Evolutionary conservation across 35 echinoderm and acorn worm genomes (phyloP).

Genomic region (Eucidaris tribuloides): DNA sequence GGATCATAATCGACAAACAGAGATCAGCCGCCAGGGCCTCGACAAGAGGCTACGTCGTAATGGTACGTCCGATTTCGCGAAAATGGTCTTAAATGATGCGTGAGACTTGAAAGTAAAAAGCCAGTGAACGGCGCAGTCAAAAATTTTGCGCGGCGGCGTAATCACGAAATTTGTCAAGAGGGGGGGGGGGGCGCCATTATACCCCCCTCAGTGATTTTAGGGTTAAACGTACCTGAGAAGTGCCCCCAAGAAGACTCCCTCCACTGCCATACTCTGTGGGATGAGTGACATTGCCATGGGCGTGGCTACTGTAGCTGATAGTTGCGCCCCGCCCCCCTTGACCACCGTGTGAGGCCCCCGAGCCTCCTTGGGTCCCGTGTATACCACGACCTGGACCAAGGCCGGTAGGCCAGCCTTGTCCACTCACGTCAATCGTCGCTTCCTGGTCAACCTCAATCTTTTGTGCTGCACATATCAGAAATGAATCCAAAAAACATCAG

Average conservation of each 20-base stretch:
- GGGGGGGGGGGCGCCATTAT: no score
- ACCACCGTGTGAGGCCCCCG: conserved; percentile 87
- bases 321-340: conserved; percentile 51
- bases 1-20: no score
- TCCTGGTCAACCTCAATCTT: conserved; percentile 62
- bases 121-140: no score
- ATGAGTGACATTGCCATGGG: conserved; percentile 55
- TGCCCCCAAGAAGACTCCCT: conserved; percentile 32
- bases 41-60: no score
- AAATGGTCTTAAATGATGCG: no score
- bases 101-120: no score
- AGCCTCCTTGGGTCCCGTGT: conserved; percentile 30
- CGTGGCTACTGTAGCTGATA: conserved; percentile 12
- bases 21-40: no score
- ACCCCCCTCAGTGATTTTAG: no score
- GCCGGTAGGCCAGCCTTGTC: conserved; percentile 40
- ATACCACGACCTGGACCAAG: conserved; percentile 56
- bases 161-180: no score
- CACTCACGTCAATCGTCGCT: conserved; percentile 54
- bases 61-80: no score
- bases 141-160: no score
- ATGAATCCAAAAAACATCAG: no score
- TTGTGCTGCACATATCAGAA: conserved; percentile 50
- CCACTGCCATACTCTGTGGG: conserved; percentile 72
- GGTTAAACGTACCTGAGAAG: not conserved